Conservation (phyloP, 2,797 vertebrate species). For the Anabas testudineus region DNA sequence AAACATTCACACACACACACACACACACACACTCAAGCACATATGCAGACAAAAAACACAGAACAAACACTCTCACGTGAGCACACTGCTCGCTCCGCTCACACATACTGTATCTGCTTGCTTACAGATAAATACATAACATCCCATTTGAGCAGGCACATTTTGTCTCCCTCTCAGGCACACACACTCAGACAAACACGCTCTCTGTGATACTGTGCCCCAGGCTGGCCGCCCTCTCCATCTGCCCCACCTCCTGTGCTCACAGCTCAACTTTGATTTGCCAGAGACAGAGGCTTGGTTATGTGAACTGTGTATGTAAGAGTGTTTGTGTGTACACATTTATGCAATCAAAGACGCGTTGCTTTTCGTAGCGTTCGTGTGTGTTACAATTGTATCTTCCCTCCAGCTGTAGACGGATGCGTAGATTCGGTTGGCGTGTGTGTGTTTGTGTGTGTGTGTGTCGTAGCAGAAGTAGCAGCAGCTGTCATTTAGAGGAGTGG, state of each 20-base stretch:
- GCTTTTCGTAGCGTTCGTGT: slow-evolving; percentile 59
- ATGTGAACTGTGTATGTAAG: slow-evolving; percentile 60
- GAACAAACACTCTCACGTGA: slow-evolving; percentile 45
- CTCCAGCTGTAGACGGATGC: slow-evolving; percentile 78
- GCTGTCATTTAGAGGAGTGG: slow-evolving; percentile 69
- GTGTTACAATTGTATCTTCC: slow-evolving; percentile 70
- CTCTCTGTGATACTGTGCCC: slow-evolving; percentile 77
- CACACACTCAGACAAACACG: slow-evolving; percentile 45
- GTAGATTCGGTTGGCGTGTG: slow-evolving; percentile 38
- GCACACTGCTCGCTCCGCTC: slow-evolving; percentile 12
- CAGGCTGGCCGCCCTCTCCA: slow-evolving; percentile 80
- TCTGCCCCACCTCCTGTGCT: slow-evolving; percentile 81
- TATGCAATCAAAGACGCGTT: slow-evolving; percentile 79
- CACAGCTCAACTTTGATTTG: slow-evolving; percentile 84
- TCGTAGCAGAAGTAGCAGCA: slow-evolving; percentile 61
- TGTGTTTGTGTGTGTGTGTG: slow-evolving; percentile 35
- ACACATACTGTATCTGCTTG: slow-evolving; percentile 55
- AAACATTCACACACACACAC: slow-evolving; percentile 28
- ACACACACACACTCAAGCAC: slow-evolving; percentile 3
- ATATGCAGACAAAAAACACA: slow-evolving; percentile 20
- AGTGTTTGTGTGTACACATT: slow-evolving; percentile 71
- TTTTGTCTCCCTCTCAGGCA: slow-evolving; percentile 57
- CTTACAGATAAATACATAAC: slow-evolving; percentile 68
- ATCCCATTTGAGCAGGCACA: slow-evolving; percentile 66
- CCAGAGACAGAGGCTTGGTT: slow-evolving; percentile 62